A percentile compares a stretch with the other conserved stretches of the same genome.
phyloP scores from a whole-genome alignment of 2,888 invertebrate species.

The Platycnemis pennipes region DNA sequence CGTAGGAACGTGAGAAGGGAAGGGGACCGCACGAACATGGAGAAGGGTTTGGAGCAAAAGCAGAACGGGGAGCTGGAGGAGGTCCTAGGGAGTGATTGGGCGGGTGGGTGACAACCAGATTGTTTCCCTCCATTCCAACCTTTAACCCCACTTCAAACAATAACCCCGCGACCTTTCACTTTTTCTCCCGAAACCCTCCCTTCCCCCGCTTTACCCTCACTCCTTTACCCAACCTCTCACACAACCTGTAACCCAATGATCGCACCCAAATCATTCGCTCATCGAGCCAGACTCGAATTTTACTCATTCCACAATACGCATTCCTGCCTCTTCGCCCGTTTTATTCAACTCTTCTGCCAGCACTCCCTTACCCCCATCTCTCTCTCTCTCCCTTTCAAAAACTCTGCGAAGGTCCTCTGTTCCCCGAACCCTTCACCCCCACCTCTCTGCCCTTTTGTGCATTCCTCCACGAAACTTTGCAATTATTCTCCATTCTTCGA shows the following conservation, averaged over 20 bases:
- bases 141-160: slow-evolving; percentile 11
- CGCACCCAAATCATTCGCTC: background rate
- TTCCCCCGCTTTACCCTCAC: background rate
- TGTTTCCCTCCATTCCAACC: background rate
- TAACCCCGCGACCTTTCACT: background rate
- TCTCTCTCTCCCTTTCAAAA: background rate
- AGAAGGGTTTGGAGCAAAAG: background rate
- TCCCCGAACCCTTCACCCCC: background rate
- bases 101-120: background rate
- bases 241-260: background rate
- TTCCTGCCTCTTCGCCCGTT: background rate
- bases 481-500: background rate
- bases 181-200: background rate
- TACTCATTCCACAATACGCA: background rate
- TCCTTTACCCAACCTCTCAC: background rate
- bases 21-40: background rate
- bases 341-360: background rate
- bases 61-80: background rate
- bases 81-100: background rate
- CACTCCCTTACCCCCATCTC: background rate
- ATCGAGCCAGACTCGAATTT: background rate
- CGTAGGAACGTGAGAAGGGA: background rate
- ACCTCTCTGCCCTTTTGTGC: background rate
- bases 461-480: background rate
- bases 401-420: background rate